Base-by-base conservation (phyloP, 2,797 vertebrate species). In the Enteromius mattozi region DNA sequence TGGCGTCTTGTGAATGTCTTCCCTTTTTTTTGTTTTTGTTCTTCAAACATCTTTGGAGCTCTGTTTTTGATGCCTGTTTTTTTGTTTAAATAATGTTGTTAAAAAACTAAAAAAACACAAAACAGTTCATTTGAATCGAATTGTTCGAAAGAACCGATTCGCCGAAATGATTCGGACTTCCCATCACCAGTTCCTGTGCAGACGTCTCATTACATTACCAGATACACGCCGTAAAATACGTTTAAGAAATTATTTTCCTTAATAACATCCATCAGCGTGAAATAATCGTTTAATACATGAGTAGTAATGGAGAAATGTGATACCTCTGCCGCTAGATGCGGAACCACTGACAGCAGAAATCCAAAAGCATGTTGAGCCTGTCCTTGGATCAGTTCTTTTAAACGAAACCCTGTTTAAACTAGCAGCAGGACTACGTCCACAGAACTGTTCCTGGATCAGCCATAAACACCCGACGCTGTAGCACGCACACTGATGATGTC, bases 401-500 rank as follows among this genome's bases (percentile, higher is more conserved):
- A 70, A 7, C 19, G 3, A 5, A 56, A 21, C 16, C 21, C 16
- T 8, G 33, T 19, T 49, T 4, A 8, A 75, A 45, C n/a, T 0
- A 8, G 21, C 56, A 27, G 24, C 59, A 12, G 56, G 10, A 27
- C 56, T 24, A 5, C 54, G n/a, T 37, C 6, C 16, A 4, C 21
- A 71, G 14, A 61, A 1, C 76, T 65, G 75, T 70, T 84, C 65
- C 66, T 8, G 19, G 51, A 84, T 78, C 82, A 84, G 82, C 40
- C 19, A 2, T 24, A 78, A 69, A 61, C 71, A 45, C 65, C 0
- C 24, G 27, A 45, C 49, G 12, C 65, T 45, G 16, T 3, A 47
- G 54, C 56, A 37, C 79, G 86, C 86, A 33, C 19, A 54, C 7
- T 85, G 86, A 87, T 87, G 86, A 87, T 9, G 83, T 87, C 75